Evolutionary conservation across 2,797 vertebrate genomes (phyloP).

Genomic region (Dermochelys coriacea): DNA sequence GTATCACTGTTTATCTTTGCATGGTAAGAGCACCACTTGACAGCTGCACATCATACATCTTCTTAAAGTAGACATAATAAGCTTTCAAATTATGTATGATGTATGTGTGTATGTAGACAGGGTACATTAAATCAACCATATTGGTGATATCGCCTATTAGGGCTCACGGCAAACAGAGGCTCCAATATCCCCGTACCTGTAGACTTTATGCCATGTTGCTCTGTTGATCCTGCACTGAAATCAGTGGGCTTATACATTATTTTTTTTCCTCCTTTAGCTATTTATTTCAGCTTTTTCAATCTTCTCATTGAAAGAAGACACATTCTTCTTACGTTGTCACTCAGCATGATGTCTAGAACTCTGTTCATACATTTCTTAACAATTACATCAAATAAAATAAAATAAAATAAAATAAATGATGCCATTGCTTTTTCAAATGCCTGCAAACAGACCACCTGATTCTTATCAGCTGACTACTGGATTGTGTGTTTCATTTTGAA

Average conservation of each 20-base stretch:
- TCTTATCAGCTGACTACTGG: background rate
- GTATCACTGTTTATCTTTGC: background rate
- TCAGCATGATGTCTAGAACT: background rate
- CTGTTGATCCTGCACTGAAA: conserved; percentile 9
- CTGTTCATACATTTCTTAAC: conserved; percentile 29
- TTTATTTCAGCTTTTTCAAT: conserved; percentile 22
- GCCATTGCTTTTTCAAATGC: conserved; percentile 53
- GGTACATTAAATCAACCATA: background rate
- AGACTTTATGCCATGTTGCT: background rate
- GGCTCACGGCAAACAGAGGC: background rate
- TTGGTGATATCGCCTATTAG: background rate
- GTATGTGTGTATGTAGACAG: background rate
- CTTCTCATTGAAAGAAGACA: conserved; percentile 28
- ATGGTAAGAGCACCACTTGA: background rate
- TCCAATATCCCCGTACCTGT: background rate
- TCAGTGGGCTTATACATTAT: conserved; percentile 1
- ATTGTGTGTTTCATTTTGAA: background rate
- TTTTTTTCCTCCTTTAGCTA: conserved; percentile 45
- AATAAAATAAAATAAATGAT: conserved; percentile 52
- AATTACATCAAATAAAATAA: conserved; percentile 3
- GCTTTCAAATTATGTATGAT: background rate
- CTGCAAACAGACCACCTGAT: conserved; percentile 33
- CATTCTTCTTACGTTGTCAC: background rate
- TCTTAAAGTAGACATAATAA: background rate
- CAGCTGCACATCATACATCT: background rate